Base-by-base conservation (phyloP, 2,888 invertebrate genomes). In the Melipona bicolor region DNA sequence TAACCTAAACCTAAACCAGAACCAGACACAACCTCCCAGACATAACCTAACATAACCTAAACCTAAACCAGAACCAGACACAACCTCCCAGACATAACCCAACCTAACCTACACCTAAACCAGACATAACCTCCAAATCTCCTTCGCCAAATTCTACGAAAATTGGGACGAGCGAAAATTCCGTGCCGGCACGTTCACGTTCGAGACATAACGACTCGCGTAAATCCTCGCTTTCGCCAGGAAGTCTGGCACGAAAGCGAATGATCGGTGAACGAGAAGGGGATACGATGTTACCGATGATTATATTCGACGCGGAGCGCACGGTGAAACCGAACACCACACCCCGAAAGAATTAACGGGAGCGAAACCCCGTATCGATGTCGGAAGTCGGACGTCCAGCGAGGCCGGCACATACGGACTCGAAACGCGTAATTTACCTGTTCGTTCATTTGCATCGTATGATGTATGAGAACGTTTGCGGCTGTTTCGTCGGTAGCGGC, bases 391-490 rank as follows among this genome's bases (percentile, higher is more conserved):
- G 54, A 43, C n/a, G 77, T 13, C 56, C 21, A 13, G n/a, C 36
- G 49, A 59, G 67, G 24, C 17, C 24, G 24, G 65, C 19, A 54
- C n/a, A 68, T 61, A 43, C 43, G 9, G 67, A 71, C 71, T 75
- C 50, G 54, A 71, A 24, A 67, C 80, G 54, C 50, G 70, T 72
- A 81, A 83, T 83, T 80, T 81, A 83, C 68, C 67, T 76, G 67
- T 50, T 83, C 81, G 76, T 76, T 71, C 80, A 81, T 83, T 81
- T 80, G 81, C 82, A 83, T 81, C 61, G 71, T 50, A 76, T 72
- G 72, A 80, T 72, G 68, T 62, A 81, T 61, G 82, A 72, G 76
- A 61, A 72, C 71, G 82, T 76, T 74, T 73, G 73, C 64, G 73
- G 79, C 68, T 68, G 76, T 72, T 76, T 24, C 68, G 17, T 81